These are phyloP conservation scores for Fabriciana adippe DNA, from an alignment of 2,888 invertebrate genomes.

Conservation along the genomic window DNA sequence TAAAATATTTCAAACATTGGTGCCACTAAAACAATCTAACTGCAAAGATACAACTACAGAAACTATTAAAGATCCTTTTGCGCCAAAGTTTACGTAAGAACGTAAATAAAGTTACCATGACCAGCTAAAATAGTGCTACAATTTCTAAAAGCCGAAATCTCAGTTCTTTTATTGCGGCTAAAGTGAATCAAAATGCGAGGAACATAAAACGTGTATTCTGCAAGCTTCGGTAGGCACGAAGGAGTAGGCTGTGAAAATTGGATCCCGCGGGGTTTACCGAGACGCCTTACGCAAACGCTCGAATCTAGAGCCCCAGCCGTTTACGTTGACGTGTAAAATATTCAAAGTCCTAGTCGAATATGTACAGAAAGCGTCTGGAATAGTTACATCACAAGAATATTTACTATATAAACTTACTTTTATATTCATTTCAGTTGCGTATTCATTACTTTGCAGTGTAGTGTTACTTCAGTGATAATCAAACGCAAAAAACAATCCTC, in stretches of 20 bases:
- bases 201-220: slow-evolving; percentile 60
- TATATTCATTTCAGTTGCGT: slow-evolving; percentile 1
- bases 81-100: slow-evolving; percentile 28
- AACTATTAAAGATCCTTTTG: slow-evolving; percentile 25
- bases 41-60: slow-evolving; percentile 18
- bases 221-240: slow-evolving; percentile 60
- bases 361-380: slow-evolving; percentile 38
- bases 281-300: slow-evolving; percentile 60
- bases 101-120: slow-evolving; percentile 34
- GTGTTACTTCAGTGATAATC: too few species aligned
- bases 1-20: neutral
- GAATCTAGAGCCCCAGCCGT: slow-evolving; percentile 51
- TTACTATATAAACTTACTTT: slow-evolving; percentile 23
- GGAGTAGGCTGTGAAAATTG: slow-evolving; percentile 70
- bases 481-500: too few species aligned
- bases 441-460: neutral
- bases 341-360: slow-evolving; percentile 60
- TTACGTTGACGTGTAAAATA: slow-evolving; percentile 63
- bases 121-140: slow-evolving; percentile 36
- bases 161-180: slow-evolving; percentile 55
- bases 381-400: slow-evolving; percentile 32
- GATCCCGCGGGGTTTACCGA: slow-evolving; percentile 70
- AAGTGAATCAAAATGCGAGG: slow-evolving; percentile 57
- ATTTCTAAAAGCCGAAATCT: slow-evolving; percentile 38
- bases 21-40: slow-evolving; percentile 5